phyloP scores from a whole-genome alignment of 2,888 invertebrate species.

The Diplazon laetatorius region DNA sequence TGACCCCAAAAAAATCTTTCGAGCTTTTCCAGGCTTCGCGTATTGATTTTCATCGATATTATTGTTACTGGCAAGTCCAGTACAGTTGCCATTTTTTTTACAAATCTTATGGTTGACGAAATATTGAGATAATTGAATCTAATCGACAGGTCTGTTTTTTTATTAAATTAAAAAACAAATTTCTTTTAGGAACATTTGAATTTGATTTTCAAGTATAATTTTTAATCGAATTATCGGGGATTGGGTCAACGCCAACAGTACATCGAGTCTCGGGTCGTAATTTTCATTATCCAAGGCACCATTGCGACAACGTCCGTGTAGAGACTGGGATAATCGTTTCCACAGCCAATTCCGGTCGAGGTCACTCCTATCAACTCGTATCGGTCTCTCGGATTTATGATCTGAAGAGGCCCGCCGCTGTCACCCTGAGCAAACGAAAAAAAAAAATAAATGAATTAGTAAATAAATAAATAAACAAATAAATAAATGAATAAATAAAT shows the following conservation, averaged over 20 bases:
- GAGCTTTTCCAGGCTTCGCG: conserved; percentile 1
- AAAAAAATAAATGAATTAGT: no score
- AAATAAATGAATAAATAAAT: no score
- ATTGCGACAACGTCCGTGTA: conserved; percentile 67
- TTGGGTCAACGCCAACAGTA: conserved; percentile 67
- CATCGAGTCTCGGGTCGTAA: conserved; percentile 67
- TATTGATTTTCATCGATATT: conserved; percentile 13
- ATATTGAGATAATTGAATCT: no score
- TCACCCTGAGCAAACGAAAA: conserved; percentile 64
- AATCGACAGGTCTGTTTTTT: no score
- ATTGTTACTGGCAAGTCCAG: background rate
- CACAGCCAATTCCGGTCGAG: conserved; percentile 68
- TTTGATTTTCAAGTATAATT: background rate
- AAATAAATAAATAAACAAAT: no score
- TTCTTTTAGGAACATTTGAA: background rate
- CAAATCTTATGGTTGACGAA: background rate
- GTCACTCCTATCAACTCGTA: conserved; percentile 68
- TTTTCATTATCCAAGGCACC: conserved; percentile 68
- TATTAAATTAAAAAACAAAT: no score
- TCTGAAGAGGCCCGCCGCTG: conserved; percentile 71
- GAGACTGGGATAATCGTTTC: conserved; percentile 63
- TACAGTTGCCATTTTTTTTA: background rate
- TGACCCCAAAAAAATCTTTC: conserved; percentile 20
- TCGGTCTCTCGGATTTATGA: conserved; percentile 59
- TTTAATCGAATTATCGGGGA: conserved; percentile 19